Evolutionary conservation across 2,797 vertebrate genomes (phyloP).

Genomic region (Anisognathus igniventris): DNA sequence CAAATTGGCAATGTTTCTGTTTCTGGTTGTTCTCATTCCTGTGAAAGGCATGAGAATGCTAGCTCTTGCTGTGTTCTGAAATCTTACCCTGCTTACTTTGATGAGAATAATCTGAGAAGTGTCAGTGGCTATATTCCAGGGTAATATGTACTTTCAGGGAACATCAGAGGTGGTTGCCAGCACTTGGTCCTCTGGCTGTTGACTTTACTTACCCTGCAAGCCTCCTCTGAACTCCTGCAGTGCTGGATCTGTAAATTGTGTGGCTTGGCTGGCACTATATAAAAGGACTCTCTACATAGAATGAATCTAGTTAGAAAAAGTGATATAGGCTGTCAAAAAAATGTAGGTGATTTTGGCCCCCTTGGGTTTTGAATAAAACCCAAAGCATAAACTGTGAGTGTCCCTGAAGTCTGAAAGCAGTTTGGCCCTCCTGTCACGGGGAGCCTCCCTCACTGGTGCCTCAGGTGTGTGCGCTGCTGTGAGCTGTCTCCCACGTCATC

Average conservation of each 20-base stretch:
- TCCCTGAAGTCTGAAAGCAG: neutral
- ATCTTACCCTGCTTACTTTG: neutral
- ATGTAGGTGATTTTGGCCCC: neutral
- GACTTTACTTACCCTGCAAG: neutral
- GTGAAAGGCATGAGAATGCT: neutral
- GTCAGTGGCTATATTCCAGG: neutral
- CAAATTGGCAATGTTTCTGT: neutral
- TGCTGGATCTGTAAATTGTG: neutral
- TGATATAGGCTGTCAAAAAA: neutral
- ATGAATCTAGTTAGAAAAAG: neutral
- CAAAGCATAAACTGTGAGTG: neutral
- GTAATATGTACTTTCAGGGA: neutral
- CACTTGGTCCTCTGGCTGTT: neutral
- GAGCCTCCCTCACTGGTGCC: neutral
- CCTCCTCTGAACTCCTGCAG: neutral
- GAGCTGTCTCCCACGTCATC: accelerated
- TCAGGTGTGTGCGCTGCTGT: accelerated
- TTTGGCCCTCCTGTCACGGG: neutral
- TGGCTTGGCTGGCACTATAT: neutral
- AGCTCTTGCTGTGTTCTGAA: neutral
- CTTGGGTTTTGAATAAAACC: neutral
- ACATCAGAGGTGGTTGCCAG: neutral
- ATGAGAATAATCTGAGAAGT: neutral
- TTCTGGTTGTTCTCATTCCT: neutral
- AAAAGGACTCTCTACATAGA: accelerated